phyloP scores from a whole-genome alignment of 2,113 vertebrate species.

The Cromileptes altivelis region DNA sequence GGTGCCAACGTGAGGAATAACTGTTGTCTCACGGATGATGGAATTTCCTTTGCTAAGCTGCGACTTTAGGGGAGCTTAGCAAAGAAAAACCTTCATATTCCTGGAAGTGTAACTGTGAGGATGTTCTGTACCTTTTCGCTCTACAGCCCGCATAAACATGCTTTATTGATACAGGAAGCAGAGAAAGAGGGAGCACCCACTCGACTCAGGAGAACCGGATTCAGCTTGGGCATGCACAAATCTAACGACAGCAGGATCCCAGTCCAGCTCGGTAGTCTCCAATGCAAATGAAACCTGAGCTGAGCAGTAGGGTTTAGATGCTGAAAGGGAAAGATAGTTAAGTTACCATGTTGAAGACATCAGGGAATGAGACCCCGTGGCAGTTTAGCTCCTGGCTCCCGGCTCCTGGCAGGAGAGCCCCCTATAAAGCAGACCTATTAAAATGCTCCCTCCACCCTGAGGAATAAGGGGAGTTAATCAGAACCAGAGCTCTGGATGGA shows the following conservation, averaged over 20 bases:
- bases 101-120: slow-evolving; percentile 51
- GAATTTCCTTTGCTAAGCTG: slow-evolving; percentile 64
- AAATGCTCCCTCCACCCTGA: slow-evolving; percentile 65
- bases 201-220: slow-evolving; percentile 11
- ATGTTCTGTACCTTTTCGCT: slow-evolving; percentile 68
- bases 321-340: slow-evolving; percentile 45
- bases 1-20: slow-evolving; percentile 61
- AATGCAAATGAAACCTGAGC: slow-evolving; percentile 57
- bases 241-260: slow-evolving; percentile 9
- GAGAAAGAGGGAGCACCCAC: slow-evolving; percentile 15
- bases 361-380: slow-evolving; percentile 55
- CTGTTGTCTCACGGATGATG: slow-evolving; percentile 62
- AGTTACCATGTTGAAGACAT: slow-evolving; percentile 73
- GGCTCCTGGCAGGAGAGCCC: slow-evolving; percentile 70
- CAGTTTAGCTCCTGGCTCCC: slow-evolving; percentile 66
- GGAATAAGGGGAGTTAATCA: slow-evolving; percentile 71
- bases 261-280: slow-evolving; percentile 19
- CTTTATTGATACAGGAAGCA: slow-evolving; percentile 66
- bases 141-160: slow-evolving; percentile 41
- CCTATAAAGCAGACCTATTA: slow-evolving; percentile 73
- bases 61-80: slow-evolving; percentile 9
- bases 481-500: slow-evolving; percentile 73
- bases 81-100: slow-evolving; percentile 46
- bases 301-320: slow-evolving; percentile 29
- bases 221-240: background rate